Base-by-base conservation (phyloP, 2,797 vertebrate genomes). In the Emys orbicularis region DNA sequence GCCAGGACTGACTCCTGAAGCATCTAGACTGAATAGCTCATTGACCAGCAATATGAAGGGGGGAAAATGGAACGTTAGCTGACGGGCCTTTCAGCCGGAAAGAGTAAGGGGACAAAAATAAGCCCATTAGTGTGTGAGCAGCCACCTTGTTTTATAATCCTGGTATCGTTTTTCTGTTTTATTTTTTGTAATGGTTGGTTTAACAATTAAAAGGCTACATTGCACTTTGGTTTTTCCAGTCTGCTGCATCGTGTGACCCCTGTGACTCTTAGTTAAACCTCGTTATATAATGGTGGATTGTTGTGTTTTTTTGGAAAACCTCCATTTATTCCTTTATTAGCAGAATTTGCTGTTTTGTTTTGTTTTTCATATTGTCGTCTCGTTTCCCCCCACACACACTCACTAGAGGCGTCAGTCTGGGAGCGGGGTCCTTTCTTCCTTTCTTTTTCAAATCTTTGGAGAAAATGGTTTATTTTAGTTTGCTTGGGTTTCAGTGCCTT, bases 391-490 rank as follows among this genome's bases (percentile, higher is more conserved):
- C 87, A 76, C 31, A 0, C 87, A 87, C 1, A 0, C 84, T 29
- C 0, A 0, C 83, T 97, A 96, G 94, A 95, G 94, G 94, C 84
- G 2, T 95, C 95, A 92, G 92, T 86, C 91, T 96, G 95, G 90
- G 90, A 88, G 80, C 89, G 77, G 72, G 95, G 84, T 96, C 95
- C 82, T 96, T 96, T 94, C 88, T 96, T 90, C 65, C 90, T 87
- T 79, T 85, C 52, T 65, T 37, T 57, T n/a, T 3, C 5, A 81
- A 81, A 81, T 87, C 83, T 65, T 54, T 8, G 29, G 93, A 95
- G 93, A 95, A 91, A 54, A 91, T 12, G 2, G 31, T 97, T 97
- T 98, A 97, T 98, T 98, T 97, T 98, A 19, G 12, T 97, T 97
- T 91, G 79, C 93, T 96, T 87, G 92, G 92, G 93, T 95, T 95